These are phyloP conservation scores for Agriopis leucophaearia DNA, from an alignment of 2,888 invertebrate species.

Conservation along the genomic window DNA sequence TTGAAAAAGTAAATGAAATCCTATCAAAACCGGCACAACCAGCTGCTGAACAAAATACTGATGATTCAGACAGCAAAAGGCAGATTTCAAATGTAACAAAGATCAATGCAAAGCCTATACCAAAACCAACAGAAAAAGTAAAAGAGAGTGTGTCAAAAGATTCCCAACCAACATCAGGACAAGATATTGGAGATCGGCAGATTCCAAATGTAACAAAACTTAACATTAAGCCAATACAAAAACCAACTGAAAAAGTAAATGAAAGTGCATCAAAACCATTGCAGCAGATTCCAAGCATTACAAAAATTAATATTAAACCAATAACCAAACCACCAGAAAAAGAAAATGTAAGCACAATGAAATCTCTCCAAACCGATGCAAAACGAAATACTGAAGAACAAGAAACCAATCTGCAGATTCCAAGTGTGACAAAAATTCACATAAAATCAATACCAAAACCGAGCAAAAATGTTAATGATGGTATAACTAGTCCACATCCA, in stretches of 20 bases:
- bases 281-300: constrained; percentile 63
- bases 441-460: constrained; percentile 79
- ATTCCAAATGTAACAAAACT: constrained; percentile 68
- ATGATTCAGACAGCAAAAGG: constrained; percentile 47
- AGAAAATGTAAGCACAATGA: constrained; percentile 55
- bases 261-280: constrained; percentile 44
- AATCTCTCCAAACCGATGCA: constrained; percentile 51
- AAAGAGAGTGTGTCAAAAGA: constrained; percentile 48
- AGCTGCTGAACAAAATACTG: constrained; percentile 5
- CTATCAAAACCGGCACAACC: constrained; percentile 1
- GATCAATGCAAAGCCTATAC: constrained; percentile 79
- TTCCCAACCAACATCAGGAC: not conserved
- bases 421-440: constrained; percentile 65
- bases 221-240: constrained; percentile 78
- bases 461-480: constrained; percentile 71
- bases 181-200: constrained; percentile 49
- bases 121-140: constrained; percentile 60
- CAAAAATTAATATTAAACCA: constrained; percentile 78
- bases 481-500: constrained; percentile 62
- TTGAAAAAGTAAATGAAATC: constrained; percentile 57
- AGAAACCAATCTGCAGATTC: not conserved
- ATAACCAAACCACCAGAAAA: constrained; percentile 67
- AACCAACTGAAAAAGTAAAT: constrained; percentile 62
- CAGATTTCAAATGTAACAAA: constrained; percentile 67
- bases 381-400: constrained; percentile 39